Evolutionary conservation across 2,797 vertebrate genomes (phyloP), one percentile per base, ranked within the genome.

Genomic region (Peromyscus aztecus): DNA sequence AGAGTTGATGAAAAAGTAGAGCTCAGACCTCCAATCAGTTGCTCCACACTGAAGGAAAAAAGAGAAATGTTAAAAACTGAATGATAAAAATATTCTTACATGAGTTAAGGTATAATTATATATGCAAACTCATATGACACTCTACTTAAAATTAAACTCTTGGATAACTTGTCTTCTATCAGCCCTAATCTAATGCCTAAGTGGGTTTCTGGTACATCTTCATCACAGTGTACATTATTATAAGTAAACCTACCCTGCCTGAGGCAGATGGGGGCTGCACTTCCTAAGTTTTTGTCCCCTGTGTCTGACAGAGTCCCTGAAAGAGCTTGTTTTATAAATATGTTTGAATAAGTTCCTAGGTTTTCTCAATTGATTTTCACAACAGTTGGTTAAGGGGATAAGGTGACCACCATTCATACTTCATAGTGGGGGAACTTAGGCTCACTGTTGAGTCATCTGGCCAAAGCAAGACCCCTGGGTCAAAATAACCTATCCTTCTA

Each of bases 1-100:
- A 43, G 59, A 29, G 31, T 89, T 95, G 89, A 86, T 69, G 43
- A 75, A 95, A 84, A n/a, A 90, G 65, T 73, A 89, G 10, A 90
- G 49, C 59, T 77, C 37, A 90, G 31, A 80, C 65, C 11, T 96
- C 57, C 27, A 90, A 57, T 85, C 40, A 43, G 24, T 63, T 77
- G 17, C 83, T 55, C 5, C 23, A 46, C 76, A 80, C 7, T 93
- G 40, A 55, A 84, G 46, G 24, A 91, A 95, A 83, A 80, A 76
- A 0, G 24, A 40, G 37, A 24, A 91, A 65, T 49, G 84, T 37
- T 52, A 73, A 89, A 94, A 88, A 88, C 1, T 81, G 75, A 81
- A 29, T 4, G 82, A 73, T 2, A 90, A 71, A 63, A 52, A 34
- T 76, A 71, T 83, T 89, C 61, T 40, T 93, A 11, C 49, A 17